Evolutionary conservation across 2,113 vertebrate species (phyloP), one percentile per base, ranked within the genome.

Genomic region (Mobula hypostoma): DNA sequence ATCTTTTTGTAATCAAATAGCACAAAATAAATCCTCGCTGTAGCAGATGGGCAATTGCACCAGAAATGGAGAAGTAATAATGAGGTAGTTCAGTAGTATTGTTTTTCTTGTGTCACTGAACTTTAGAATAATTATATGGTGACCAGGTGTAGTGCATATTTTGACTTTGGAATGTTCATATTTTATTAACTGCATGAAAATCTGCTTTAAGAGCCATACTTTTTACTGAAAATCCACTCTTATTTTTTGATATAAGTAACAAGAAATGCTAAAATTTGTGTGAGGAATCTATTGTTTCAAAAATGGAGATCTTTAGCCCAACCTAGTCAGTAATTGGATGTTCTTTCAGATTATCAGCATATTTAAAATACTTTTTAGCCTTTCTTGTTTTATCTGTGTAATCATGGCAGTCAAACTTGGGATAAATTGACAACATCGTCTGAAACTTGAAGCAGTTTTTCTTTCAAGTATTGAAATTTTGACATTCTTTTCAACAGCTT

Each of bases 401-500:
- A 61, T 85, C 8, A 17, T 94, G 77, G n/a, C 80, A 24, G 19
- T 40, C 14, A 92, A 40, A 74, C 36, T 40, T 21, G 11, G 17
- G 5, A 36, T 12, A 93, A 93, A 40, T 72, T 93, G 85, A 21
- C n/a, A 70, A 8, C 21, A 19, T 68, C 5, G 76, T 9, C 88
- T n/a, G 27, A 56, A 56, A 7, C 14, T 93, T 68, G 15, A 17
- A 19, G 14, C n/a, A 61, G 48, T 58, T 36, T 27, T 61, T 24
- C 14, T 24, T 36, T 58, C n/a, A 83, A 27, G 27, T 93, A 29
- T 29, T 74, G 91, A 74, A 56, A 76, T 56, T 93, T 93, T 70
- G 9, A 24, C 14, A 56, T 70, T 17, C 70, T 74, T 74, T 85
- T 94, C 24, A 48, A 48, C 95, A 99, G 98, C 96, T 99, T 85